phyloP scores from a whole-genome alignment of 2,797 vertebrate genomes.

The Natrix natrix region DNA sequence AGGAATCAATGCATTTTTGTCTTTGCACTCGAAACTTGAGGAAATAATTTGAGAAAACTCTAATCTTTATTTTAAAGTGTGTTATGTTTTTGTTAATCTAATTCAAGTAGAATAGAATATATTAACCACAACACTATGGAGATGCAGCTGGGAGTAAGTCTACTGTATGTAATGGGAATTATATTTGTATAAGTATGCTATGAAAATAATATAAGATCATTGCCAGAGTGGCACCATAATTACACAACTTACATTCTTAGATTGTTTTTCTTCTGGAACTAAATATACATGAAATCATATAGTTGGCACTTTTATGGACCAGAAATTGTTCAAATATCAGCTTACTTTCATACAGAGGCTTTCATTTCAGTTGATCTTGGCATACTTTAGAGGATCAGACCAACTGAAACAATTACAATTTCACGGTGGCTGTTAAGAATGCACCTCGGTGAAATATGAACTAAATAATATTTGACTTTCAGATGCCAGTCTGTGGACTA shows the following conservation, averaged over 20 bases:
- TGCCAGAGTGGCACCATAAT: conserved; percentile 9
- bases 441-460: conserved; percentile 21
- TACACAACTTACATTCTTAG: neutral
- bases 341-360: conserved; percentile 12
- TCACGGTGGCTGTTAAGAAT: conserved; percentile 39
- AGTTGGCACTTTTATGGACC: neutral
- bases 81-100: neutral
- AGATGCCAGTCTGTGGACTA: conserved; percentile 7
- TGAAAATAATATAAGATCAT: neutral
- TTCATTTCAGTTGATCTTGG: conserved; percentile 29
- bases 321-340: conserved; percentile 22
- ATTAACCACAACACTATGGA: neutral
- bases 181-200: neutral
- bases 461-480: conserved; percentile 2
- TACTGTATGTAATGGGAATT: neutral
- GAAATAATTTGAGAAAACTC: neutral
- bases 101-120: neutral
- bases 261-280: neutral
- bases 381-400: conserved; percentile 16
- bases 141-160: neutral
- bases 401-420: conserved; percentile 27
- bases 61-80: neutral
- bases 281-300: conserved; percentile 23
- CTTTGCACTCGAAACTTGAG: neutral
- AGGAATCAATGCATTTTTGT: neutral